Percentiles rank a stretch among this genome's conserved stretches.
phyloP scores from a whole-genome alignment of 2,113 vertebrate genomes.

The Thunnus thynnus region DNA sequence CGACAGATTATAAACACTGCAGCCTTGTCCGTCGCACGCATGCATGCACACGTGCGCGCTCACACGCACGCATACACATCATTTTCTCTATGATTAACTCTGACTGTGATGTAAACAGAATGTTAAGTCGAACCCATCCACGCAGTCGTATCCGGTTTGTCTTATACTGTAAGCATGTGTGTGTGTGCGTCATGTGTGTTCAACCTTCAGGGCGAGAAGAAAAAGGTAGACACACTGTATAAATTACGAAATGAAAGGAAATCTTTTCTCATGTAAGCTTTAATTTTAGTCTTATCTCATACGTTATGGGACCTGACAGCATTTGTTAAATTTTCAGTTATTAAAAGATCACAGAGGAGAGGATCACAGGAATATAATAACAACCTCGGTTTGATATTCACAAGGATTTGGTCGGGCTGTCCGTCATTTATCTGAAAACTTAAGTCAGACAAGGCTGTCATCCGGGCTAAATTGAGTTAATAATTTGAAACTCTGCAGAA shows the following conservation, averaged over 20 bases:
- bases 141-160: background rate
- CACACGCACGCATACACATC: background rate
- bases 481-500: constrained; percentile 27
- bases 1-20: constrained; percentile 59
- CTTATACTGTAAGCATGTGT: background rate
- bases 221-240: constrained; percentile 4
- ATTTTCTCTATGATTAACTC: constrained; percentile 51
- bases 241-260: constrained; percentile 31
- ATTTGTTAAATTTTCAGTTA: constrained; percentile 14
- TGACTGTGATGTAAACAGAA: constrained; percentile 46
- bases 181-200: constrained; percentile 4
- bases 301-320: background rate
- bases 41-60: background rate
- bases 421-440: constrained; percentile 36
- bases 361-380: constrained; percentile 22
- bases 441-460: background rate
- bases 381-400: constrained; percentile 7
- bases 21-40: constrained; percentile 23
- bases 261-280: constrained; percentile 1
- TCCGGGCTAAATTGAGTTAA: constrained; percentile 22
- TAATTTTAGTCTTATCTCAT: constrained; percentile 19
- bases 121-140: constrained; percentile 36
- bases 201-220: background rate
- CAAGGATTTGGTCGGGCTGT: constrained; percentile 19
- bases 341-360: background rate